Base-by-base conservation (phyloP, 2,797 vertebrate genomes). In the Ibycter americanus region DNA sequence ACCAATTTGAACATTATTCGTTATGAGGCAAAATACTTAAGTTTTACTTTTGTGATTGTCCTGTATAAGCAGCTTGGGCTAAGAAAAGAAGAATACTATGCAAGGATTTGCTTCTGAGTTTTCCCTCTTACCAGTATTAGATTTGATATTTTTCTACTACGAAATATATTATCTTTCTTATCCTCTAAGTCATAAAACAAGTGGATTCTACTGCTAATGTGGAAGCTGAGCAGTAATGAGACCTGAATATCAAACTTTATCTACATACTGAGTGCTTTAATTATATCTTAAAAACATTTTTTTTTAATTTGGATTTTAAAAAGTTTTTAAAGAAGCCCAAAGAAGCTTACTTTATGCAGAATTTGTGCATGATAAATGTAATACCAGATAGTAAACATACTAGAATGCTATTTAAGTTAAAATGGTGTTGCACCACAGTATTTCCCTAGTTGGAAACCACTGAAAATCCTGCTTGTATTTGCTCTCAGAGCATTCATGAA, bases 201-300 rank as follows among this genome's bases (percentile, higher is more conserved):
- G 74, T 83, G 46, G 23, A 93, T 77, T 91, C 91, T 77, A 93
- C 79, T 82, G 65, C 82, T 82, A 96, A 86, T 55, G 47, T 66
- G 38, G 66, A 25, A 83, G 89, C 96, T 73, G 82, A 97, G 73
- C 78, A 87, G 88, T 94, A 95, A 94, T 71, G 91, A 94, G 91
- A 98, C 96, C 63, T 90, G 90, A 97, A 81, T 95, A 94, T 89
- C 65, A 85, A 93, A 97, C 89, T 83, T 90, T 76, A 95, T 90
- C 95, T 92, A 92, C 73, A 84, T 85, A 97, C 40, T 8, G 77
- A 95, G 29, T 87, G 85, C 21, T 79, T 67, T 65, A 92, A 85
- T 94, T 92, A 83, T 44, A 95, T 58, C 86, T 78, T 88, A 83
- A 91, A 91, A 97, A 91, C 26, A 46, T 58, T 27, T 85, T 76